Evolutionary conservation across 2,888 invertebrate species (phyloP), one percentile per base, ranked within the genome.

Genomic region (Leptinotarsa tumamoca): DNA sequence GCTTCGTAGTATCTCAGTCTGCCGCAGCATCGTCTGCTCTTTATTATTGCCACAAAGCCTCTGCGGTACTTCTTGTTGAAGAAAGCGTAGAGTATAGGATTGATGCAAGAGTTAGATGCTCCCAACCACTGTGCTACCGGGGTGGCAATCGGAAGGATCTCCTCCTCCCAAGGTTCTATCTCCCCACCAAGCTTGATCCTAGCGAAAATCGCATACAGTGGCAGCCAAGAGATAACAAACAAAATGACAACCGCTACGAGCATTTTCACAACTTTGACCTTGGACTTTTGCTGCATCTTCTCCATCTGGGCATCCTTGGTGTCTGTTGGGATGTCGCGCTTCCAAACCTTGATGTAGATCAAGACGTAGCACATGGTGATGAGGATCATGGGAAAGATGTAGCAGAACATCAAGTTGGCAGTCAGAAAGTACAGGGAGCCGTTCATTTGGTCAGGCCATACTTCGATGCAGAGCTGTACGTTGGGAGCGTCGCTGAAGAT

Each of bases 191-290:
- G 90, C 87, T 97, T 96, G 83, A 97, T 93, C 82, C 96, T 91
- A 0, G 97, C 94, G 86, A 96, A 95, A 85, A 97, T 96, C 33
- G 94, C 92, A 89, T 98, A 98, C 54, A 98, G 90, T 0, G 98
- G 98, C 85, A 97, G 90, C 98, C 98, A 98, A 52, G 97, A 97
- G 3, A 97, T 90, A 0, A 97, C 96, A 87, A 98, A 98, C n/a
- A 97, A 90, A 73, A 98, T 94, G 23, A 98, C 96, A 52, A 98
- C 97, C 21, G 95, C 96, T 0, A 97, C 94, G 76, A 98, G 90
- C 98, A 98, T 98, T 90, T 97, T 97, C 27, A 97, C 95, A 63
- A 97, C 97, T 89, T 97, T 97, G 56, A 97, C 95, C 90, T 97
- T 97, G 63, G 97, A 97, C 88, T 96, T 96, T 85, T 97, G 96